Evolutionary conservation across 1,140 invertebrate genomes (phyloP).

Genomic region (Ceratina japonica): DNA sequence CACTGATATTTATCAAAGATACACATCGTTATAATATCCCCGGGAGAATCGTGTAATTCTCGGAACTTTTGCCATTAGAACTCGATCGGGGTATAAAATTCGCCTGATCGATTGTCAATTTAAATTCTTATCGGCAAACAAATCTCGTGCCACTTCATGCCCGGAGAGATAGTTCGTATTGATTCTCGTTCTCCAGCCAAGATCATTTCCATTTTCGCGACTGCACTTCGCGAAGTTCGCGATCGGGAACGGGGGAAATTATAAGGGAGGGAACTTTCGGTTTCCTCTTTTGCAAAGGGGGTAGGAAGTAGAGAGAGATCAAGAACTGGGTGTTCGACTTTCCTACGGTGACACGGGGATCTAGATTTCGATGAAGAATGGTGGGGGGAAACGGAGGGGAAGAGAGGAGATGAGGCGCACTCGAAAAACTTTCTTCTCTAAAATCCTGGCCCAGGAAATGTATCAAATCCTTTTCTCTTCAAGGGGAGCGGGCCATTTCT

Average conservation of each 20-base stretch:
- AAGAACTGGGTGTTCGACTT: constrained; percentile 43
- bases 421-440: constrained; percentile 43
- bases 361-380: constrained; percentile 51
- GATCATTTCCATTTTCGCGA: background rate
- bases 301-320: constrained; percentile 34
- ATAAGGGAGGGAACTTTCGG: background rate
- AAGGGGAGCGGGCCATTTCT: constrained; percentile 24
- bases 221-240: background rate
- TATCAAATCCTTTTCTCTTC: constrained; percentile 39
- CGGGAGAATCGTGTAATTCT: background rate
- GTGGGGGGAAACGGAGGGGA: constrained; percentile 32
- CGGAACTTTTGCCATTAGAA: background rate
- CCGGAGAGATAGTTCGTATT: background rate
- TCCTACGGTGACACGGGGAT: constrained; percentile 38
- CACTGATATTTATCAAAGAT: too few relatives aligned
- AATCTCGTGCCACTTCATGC: background rate
- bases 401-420: constrained; percentile 35
- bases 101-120: too few relatives aligned
- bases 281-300: constrained; percentile 1
- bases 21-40: too few relatives aligned
- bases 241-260: constrained; percentile 4
- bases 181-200: background rate
- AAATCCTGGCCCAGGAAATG: constrained; percentile 40
- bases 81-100: background rate
- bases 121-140: background rate